These are phyloP conservation scores for Megalops cyprinoides DNA, from an alignment of 2,797 vertebrate species.

Conservation along the genomic window DNA sequence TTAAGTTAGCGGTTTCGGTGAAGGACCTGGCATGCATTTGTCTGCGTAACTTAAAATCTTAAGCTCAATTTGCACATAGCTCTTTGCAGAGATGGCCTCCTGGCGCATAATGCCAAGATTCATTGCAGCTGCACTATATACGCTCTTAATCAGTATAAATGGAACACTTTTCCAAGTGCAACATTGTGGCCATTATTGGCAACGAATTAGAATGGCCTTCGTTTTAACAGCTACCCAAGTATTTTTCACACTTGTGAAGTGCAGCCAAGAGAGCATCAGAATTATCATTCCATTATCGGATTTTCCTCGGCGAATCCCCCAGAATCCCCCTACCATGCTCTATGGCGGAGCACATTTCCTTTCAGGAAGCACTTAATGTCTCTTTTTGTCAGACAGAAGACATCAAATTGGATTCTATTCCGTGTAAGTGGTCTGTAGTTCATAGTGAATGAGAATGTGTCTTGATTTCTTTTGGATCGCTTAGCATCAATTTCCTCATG, in stretches of 20 bases:
- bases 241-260: constrained; percentile 6
- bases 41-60: constrained; percentile 8
- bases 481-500: too few species aligned
- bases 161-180: not conserved
- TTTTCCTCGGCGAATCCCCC: not conserved
- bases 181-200: not conserved
- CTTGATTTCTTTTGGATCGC: too few species aligned
- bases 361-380: too few species aligned
- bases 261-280: constrained; percentile 21
- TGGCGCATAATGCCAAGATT: not conserved
- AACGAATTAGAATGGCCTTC: constrained; percentile 17
- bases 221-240: constrained; percentile 12
- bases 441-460: too few species aligned
- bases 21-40: not conserved
- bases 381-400: too few species aligned
- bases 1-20: not conserved
- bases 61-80: constrained; percentile 1
- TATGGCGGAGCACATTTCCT: too few species aligned
- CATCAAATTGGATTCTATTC: too few species aligned
- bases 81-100: not conserved
- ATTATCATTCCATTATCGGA: constrained; percentile 7
- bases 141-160: constrained; percentile 28
- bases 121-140: not conserved
- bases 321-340: too few species aligned
- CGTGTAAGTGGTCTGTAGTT: too few species aligned